Evolutionary conservation across 53 echinoderm and acorn worm genomes (phyloP), one percentile per base, ranked within the genome.

Genomic region (Zoroaster sp.): DNA sequence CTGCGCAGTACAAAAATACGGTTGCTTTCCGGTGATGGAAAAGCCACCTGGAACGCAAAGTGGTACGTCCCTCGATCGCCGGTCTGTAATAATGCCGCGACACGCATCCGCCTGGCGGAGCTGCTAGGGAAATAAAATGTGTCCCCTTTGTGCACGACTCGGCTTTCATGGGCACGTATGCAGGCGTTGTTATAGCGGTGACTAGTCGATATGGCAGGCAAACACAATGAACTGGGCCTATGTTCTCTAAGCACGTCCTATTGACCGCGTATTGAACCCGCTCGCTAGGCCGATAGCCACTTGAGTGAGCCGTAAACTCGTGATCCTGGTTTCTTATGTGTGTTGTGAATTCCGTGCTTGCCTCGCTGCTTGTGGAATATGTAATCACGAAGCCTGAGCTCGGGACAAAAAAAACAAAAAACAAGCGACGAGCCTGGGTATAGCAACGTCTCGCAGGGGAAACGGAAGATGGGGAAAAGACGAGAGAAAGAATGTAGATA

Each of bases 121-220:
- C 89, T 78, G 79, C 43, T 35, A 30, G 89, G 80, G 89, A 89
- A 89, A 89, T 89, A 89, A 89, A 89, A 89, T 89, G 89, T 72
- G 89, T 89, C 89, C 89, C 88, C 77, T 89, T 89, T 89, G 89
- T 89, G 79, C 41, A 23, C 28, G 72, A 30, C 72, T 79, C 40
- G 71, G 78, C 89, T 89, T 89, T 79, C 89, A 89, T 72, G 78
- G 89, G 89, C 89, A 79, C 89, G 88, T 88, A 44, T 75, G 77
- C 88, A 42, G 78, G 46, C 71, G 89, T 70, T 89, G 71, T 78
- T 88, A 88, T 89, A 79, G 89, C 72, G 71, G 51, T 36, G 71
- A 88, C 79, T 21, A 89, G 89, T 89, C 78, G 85, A 85, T 85
- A 85, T 35, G 69, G 70, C 85, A 71, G 85, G 85, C 70, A 85